phyloP scores from a whole-genome alignment of 2,888 invertebrate genomes.

The Diarsia dahlii region DNA sequence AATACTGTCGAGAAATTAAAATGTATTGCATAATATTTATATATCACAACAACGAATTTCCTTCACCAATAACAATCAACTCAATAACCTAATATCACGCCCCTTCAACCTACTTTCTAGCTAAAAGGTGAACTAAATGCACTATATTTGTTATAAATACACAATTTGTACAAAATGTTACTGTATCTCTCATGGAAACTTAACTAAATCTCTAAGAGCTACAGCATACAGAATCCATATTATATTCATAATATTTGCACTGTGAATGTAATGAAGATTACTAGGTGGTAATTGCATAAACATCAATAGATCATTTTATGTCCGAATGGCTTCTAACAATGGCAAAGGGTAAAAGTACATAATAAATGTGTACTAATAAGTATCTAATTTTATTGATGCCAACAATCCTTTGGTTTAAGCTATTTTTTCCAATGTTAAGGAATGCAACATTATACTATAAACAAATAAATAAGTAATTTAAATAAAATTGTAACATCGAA shows the following conservation, averaged over 20 bases:
- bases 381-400: slow-evolving; percentile 17
- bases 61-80: slow-evolving; percentile 51
- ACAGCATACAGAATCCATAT: slow-evolving; percentile 33
- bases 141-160: slow-evolving; percentile 64
- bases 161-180: slow-evolving; percentile 64
- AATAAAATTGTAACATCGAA: slow-evolving; percentile 24
- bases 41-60: slow-evolving; percentile 56
- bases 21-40: slow-evolving; percentile 35
- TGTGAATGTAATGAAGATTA: slow-evolving; percentile 59
- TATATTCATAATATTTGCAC: slow-evolving; percentile 48
- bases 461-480: slow-evolving; percentile 19
- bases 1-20: slow-evolving; percentile 12
- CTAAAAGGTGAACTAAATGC: slow-evolving; percentile 63
- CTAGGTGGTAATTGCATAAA: slow-evolving; percentile 37
- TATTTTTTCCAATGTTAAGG: slow-evolving; percentile 39
- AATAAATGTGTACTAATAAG: slow-evolving; percentile 9
- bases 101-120: slow-evolving; percentile 47
- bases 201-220: slow-evolving; percentile 47
- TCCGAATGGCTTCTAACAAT: slow-evolving; percentile 28
- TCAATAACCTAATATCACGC: slow-evolving; percentile 60
- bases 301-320: slow-evolving; percentile 32
- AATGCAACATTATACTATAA: slow-evolving; percentile 45
- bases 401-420: slow-evolving; percentile 47
- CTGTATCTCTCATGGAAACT: slow-evolving; percentile 53
- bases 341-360: slow-evolving; percentile 24